Percentiles rank a stretch among this genome's conserved stretches.
Evolutionary conservation across 2,113 vertebrate genomes (phyloP).

Genomic region (Smithornis capensis): DNA sequence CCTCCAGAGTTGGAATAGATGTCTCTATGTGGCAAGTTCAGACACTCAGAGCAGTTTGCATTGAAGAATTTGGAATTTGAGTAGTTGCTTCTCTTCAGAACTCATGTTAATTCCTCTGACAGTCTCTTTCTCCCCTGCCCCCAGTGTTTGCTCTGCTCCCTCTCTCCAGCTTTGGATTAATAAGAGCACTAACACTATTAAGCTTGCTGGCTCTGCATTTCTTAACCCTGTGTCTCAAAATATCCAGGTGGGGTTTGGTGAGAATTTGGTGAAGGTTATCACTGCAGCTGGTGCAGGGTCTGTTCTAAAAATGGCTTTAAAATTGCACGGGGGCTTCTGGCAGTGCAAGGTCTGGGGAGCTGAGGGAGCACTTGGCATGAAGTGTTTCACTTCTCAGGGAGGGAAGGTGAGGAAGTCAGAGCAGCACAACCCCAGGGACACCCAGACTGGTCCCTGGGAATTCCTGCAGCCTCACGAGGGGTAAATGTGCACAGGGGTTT

Average conservation of each 20-base stretch:
- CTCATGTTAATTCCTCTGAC: not conserved
- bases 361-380: not conserved
- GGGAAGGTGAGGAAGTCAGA: not conserved
- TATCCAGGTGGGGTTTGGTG: not conserved
- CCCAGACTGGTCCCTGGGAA: not conserved
- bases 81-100: not conserved
- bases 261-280: not conserved
- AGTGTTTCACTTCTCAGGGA: not conserved
- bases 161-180: not conserved
- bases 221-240: not conserved
- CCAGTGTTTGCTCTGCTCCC: not conserved
- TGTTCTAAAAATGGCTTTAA: not conserved
- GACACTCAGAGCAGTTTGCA: not conserved
- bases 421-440: not conserved
- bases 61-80: conserved; percentile 31
- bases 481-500: not conserved
- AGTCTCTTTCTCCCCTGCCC: not conserved
- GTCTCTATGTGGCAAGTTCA: not conserved
- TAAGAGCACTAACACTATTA: not conserved
- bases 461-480: not conserved
- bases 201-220: not conserved
- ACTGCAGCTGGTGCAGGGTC: not conserved
- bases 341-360: not conserved
- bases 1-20: not conserved
- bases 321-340: not conserved